A percentile compares a stretch with the other conserved stretches of the same genome.
phyloP scores from a whole-genome alignment of 2,113 vertebrate genomes.

The Bos indicus region DNA sequence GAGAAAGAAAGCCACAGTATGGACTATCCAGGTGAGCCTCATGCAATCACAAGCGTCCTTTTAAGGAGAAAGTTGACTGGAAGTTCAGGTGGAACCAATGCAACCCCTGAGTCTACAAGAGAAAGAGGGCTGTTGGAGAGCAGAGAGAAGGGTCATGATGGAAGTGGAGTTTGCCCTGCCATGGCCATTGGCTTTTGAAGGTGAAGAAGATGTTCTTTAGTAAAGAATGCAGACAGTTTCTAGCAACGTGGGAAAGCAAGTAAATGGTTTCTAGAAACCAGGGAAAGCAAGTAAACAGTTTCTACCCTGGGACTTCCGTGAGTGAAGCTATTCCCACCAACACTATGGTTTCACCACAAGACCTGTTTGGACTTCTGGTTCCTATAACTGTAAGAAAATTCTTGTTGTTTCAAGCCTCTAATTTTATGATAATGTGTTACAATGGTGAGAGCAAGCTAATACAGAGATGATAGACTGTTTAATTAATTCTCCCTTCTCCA shows the following conservation, averaged over 20 bases:
- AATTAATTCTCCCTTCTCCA: background rate
- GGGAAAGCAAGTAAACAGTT: background rate
- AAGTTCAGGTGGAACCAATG: background rate
- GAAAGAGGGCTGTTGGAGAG: rapidly evolving
- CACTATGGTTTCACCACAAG: background rate
- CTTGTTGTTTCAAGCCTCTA: background rate
- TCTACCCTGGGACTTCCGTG: too few relatives aligned
- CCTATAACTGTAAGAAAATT: background rate
- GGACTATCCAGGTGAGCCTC: rapidly evolving
- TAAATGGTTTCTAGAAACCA: rapidly evolving
- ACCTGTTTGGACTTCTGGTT: background rate
- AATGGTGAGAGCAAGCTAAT: background rate
- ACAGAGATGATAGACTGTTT: background rate
- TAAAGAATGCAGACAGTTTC: rapidly evolving
- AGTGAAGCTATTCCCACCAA: background rate
- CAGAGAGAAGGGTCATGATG: rapidly evolving
- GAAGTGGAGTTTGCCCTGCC: rapidly evolving
- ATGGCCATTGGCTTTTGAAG: rapidly evolving
- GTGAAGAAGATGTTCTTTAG: background rate
- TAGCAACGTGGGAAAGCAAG: background rate
- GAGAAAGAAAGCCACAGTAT: background rate
- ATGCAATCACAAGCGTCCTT: background rate
- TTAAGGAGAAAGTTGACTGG: rapidly evolving
- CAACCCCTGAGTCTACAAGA: background rate
- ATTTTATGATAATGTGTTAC: background rate